Evolutionary conservation across 1,140 invertebrate species (phyloP).

Genomic region (Drosophila kurseongensis): DNA sequence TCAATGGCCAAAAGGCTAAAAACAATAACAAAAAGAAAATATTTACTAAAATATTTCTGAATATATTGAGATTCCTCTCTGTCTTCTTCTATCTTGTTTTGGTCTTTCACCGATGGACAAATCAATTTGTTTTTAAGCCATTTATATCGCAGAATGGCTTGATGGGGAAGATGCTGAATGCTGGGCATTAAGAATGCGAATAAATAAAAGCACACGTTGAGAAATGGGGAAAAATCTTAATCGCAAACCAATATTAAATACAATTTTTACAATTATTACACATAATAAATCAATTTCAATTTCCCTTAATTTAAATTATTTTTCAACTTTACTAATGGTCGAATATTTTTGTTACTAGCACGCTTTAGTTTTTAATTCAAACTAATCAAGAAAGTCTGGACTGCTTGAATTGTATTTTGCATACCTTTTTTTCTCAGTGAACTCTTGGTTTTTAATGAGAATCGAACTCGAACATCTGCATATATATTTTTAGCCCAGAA

Average conservation of each 20-base stretch:
- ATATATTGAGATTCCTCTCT: conserved; percentile 8
- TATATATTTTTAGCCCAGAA: conserved; percentile 52
- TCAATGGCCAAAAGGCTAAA: conserved; percentile 43
- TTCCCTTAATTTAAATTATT: no score
- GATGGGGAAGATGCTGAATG: conserved; percentile 23
- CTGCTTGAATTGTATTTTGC: no score
- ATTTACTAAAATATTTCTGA: conserved; percentile 41
- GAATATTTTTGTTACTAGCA: no score
- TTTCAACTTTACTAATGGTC: no score
- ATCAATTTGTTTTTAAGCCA: conserved; percentile 28
- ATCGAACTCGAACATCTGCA: conserved; percentile 42
- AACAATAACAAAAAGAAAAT: conserved; percentile 27
- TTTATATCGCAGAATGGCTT: not conserved
- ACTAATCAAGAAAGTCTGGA: no score
- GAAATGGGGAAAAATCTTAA: not conserved
- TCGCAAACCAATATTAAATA: not conserved
- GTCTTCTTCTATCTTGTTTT: conserved; percentile 13
- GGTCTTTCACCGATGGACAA: conserved; percentile 24
- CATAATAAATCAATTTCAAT: no score
- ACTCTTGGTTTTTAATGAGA: conserved; percentile 19
- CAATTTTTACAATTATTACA: no score
- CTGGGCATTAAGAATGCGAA: conserved; percentile 22
- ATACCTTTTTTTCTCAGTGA: conserved; percentile 11
- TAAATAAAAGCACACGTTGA: conserved; percentile 13
- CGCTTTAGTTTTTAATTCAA: no score